phyloP scores from a whole-genome alignment of 1,140 invertebrate genomes.

The Galendromus occidentalis region DNA sequence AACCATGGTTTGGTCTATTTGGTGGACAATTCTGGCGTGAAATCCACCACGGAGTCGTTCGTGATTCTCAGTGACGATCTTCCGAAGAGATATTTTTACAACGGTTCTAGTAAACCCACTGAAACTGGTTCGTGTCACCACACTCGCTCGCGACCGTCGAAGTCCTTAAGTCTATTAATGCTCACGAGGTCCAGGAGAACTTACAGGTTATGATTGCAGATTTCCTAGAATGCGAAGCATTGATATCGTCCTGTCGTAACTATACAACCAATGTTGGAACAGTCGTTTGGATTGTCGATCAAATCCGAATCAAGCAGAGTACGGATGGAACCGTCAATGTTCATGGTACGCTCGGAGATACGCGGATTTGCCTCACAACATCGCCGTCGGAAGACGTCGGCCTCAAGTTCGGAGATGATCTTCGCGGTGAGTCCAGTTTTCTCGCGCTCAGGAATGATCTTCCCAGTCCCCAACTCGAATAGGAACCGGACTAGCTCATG shows the following conservation, averaged over 20 bases:
- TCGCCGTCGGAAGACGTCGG: not conserved
- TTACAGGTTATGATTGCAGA: no score
- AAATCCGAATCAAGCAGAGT: not conserved
- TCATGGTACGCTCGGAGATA: not conserved
- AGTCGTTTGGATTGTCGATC: not conserved
- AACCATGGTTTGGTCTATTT: not conserved
- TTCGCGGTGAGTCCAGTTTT: no score
- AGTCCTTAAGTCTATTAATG: no score
- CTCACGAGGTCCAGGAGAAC: no score
- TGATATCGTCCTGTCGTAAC: not conserved
- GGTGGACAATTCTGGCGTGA: not conserved
- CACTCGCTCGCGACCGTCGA: no score
- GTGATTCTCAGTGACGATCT: not conserved
- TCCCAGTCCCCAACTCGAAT: no score
- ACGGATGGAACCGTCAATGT: constrained; percentile 4
- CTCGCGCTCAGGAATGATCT: no score
- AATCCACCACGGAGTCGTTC: constrained; percentile 6
- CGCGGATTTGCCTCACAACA: not conserved
- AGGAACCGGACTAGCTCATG: no score
- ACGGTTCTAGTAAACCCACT: not conserved
- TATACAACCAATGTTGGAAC: constrained; percentile 9
- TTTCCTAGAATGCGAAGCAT: not conserved
- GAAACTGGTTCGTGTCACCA: no score
- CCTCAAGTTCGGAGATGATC: not conserved
- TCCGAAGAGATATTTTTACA: constrained; percentile 4